Conservation (phyloP, 2,113 vertebrate genomes). For the Glareola pratincola region DNA sequence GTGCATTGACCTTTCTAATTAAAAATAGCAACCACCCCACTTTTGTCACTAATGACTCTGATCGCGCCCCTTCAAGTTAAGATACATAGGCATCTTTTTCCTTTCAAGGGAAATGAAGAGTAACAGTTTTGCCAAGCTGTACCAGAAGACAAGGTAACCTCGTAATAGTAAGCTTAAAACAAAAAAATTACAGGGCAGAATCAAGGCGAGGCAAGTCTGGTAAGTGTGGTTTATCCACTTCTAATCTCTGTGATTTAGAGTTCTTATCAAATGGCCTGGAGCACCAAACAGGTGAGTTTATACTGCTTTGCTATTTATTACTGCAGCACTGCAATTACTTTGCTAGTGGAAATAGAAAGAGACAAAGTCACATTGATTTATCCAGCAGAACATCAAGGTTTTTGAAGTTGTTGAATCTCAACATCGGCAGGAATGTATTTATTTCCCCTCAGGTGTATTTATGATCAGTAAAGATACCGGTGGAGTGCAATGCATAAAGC, state of each 20-base stretch:
- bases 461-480: not conserved
- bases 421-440: not conserved
- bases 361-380: not conserved
- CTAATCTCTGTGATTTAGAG: not conserved
- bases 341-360: not conserved
- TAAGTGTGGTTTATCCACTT: not conserved
- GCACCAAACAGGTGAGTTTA: not conserved
- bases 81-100: not conserved
- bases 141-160: not conserved
- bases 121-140: not conserved
- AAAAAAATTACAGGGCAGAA: not conserved
- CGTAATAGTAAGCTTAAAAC: not conserved
- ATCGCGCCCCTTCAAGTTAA: not conserved
- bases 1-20: not conserved
- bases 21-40: not conserved
- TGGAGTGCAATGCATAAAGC: not conserved
- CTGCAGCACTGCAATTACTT: not conserved
- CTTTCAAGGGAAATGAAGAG: not conserved
- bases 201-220: not conserved
- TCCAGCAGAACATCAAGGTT: not conserved
- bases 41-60: not conserved
- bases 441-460: not conserved
- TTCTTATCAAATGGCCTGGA: not conserved
- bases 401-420: not conserved
- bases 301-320: not conserved